phyloP scores from a whole-genome alignment of 2,797 vertebrate species.

The Anolis apletophallus region DNA sequence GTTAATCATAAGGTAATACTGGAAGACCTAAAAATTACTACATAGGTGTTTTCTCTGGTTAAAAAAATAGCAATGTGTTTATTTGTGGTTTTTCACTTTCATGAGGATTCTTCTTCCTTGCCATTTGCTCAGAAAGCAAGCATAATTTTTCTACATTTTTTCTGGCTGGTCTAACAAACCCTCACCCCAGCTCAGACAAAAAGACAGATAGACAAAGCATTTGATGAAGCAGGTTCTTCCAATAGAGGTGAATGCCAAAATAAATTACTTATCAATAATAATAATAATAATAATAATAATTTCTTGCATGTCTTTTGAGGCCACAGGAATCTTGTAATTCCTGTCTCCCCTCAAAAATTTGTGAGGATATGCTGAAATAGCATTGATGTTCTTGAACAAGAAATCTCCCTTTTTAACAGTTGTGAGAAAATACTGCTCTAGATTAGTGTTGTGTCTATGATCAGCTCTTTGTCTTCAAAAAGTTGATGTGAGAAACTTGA shows the following conservation, averaged over 20 bases:
- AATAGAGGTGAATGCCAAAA: neutral
- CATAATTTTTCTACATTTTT: too few relatives aligned
- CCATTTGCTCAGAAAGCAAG: too few relatives aligned
- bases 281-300: too few relatives aligned
- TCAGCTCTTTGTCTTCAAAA: neutral
- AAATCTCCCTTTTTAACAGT: slow-evolving; percentile 65
- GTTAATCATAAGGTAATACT: too few relatives aligned
- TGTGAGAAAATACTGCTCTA: slow-evolving; percentile 71
- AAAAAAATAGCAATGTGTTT: too few relatives aligned
- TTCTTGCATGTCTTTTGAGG: neutral
- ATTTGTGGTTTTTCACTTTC: too few relatives aligned
- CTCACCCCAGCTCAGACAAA: neutral
- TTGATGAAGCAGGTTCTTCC: neutral
- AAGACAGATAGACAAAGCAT: neutral
- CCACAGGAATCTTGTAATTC: slow-evolving; percentile 23
- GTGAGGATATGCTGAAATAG: slow-evolving; percentile 19
- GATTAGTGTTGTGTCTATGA: slow-evolving; percentile 58
- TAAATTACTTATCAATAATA: neutral
- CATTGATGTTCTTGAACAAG: neutral
- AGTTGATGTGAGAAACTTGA: slow-evolving; percentile 56
- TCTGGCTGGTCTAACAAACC: too few relatives aligned
- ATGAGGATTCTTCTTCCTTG: too few relatives aligned
- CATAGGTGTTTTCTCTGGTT: too few relatives aligned
- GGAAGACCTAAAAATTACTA: too few relatives aligned
- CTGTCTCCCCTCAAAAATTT: slow-evolving; percentile 51